Evolutionary conservation across 2,797 vertebrate species (phyloP), one percentile per base, ranked within the genome.

Genomic region (Parotocinclus haroldoi): DNA sequence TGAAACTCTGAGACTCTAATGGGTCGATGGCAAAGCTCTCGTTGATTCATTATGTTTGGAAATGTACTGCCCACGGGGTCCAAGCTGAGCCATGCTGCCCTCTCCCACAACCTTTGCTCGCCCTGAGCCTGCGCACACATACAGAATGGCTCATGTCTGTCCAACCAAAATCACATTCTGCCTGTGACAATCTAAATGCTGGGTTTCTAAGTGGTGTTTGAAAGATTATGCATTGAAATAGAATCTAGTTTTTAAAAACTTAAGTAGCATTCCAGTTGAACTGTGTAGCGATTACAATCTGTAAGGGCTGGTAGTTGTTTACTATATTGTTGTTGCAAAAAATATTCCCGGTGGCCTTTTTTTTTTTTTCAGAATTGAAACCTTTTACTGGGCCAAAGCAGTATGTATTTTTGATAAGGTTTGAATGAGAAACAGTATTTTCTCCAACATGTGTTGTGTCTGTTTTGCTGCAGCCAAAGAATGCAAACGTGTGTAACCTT

Each of bases 401-500:
- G 36, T 61, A 36, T 49, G 44, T 50, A 45, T 13, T 57, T 55
- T 61, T 52, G 52, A 58, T 18, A 59, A 63, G 56, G 58, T 72
- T 63, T 42, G 38, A 58, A 53, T 51, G 66, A 59, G 58, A 72
- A 49, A 53, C 63, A 73, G 69, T 73, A 71, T 78, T 78, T 70
- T 42, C 67, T 72, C 27, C 27, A 27, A 27, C 27, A 27, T 19
- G 10, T 17, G 56, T 19, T 58, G 48, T 58, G 48, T 57, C 58
- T 53, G 36, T 73, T 56, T 54, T 71, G 46, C 55, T 65, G 44
- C 53, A 73, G 37, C 60, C 68, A 73, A 75, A 73, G 49, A 65
- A 44, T 63, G 37, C 5, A 52, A 58, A 38, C 37, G 13, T 27
- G 37, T 38, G 48, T 17, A 42, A 58, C 44, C 11, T 13, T 27